Base-by-base conservation (phyloP, 1,140 invertebrate genomes). In the Heterodera carotae region DNA sequence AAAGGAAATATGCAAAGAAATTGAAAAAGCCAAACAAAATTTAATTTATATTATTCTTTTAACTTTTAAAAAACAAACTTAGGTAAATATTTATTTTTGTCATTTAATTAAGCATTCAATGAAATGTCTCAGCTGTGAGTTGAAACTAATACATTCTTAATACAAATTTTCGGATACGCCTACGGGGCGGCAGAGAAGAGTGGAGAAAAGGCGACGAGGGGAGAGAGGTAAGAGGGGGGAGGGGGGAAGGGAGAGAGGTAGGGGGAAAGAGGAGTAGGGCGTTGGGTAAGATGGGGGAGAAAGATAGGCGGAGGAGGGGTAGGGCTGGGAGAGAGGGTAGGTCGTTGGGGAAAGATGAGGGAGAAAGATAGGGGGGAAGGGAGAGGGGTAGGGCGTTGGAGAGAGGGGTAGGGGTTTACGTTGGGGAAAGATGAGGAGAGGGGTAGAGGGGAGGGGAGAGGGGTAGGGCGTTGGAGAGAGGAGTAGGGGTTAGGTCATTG, bases 341-440 rank as follows among this genome's bases (percentile, higher is more conserved):
- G 27, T 1, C 2, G 1, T 0, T 1, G 7, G 25, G 43, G 12
- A 67, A 67, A 67, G 43, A 22, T 3, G 8, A 43, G 43, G 22
- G n/a, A 2, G 0, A 3, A 3, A 2, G n/a, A 29, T 2, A 33
- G 27, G 22, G n/a, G 67, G 67, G n/a, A 36, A 31, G 43, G 25
- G 25, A 39, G 10, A 39, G 48, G 10, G 7, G 10, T 4, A 53
- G 48, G 7, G 3, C 22, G 0, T n/a, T 7, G 6, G n/a, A 2
- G 25, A 27, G 43, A 29, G 43, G 25, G 43, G 43, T 7, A 68
- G 6, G 1, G 5, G 43, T 7, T 7, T n/a, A 68, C 29, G 43
- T 18, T 39, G 34, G 69, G 56, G 69, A 69, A 69, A 48, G 56
- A 36, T 22, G 31, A 70, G n/a, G n/a, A 15, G 29, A 69, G 27